phyloP scores from a whole-genome alignment of 2,113 vertebrate species.

The Sciurus niger region DNA sequence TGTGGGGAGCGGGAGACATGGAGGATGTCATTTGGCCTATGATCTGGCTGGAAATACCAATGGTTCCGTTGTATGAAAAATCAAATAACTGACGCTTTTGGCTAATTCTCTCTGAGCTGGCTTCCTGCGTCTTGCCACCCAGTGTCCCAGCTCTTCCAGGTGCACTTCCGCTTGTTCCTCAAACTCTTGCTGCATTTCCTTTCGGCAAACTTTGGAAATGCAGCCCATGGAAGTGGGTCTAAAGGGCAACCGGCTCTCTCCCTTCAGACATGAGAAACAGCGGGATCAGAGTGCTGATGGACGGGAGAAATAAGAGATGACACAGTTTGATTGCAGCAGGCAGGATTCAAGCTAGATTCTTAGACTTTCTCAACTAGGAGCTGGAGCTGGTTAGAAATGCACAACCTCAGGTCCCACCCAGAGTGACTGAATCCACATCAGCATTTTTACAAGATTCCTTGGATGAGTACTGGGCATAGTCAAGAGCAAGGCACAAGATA shows the following conservation, averaged over 20 bases:
- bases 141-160: neutral
- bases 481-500: neutral
- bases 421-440: neutral
- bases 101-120: neutral
- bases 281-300: neutral
- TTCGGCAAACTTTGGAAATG: neutral
- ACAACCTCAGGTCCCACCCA: neutral
- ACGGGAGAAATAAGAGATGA: neutral
- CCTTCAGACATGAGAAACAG: neutral
- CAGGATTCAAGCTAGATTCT: neutral
- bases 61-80: neutral
- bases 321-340: no score
- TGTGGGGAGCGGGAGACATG: neutral
- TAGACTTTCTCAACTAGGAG: neutral
- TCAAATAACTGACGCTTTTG: neutral
- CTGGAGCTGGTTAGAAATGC: neutral
- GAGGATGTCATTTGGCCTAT: neutral
- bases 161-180: neutral
- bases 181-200: neutral
- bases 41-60: neutral
- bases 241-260: neutral
- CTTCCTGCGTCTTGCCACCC: neutral
- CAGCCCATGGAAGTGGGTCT: neutral
- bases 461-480: neutral
- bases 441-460: neutral